Base-by-base conservation (phyloP, 2,888 invertebrate species). In the Netelia fuscicornis region DNA sequence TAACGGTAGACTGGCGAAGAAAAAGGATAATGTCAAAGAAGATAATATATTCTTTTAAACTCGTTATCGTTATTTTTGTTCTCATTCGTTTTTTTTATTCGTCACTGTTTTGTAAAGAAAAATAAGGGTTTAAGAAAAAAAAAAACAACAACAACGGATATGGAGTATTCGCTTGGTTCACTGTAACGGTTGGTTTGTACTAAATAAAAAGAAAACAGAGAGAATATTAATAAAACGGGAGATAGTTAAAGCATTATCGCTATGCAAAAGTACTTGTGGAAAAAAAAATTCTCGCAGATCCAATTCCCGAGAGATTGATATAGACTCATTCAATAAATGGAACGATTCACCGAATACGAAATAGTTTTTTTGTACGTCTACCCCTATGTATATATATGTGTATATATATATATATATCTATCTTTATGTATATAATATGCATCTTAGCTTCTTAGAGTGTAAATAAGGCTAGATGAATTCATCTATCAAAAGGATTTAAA, bases 311-410 rank as follows among this genome's bases (percentile, higher is more conserved):
- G 64, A 68, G 68, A 78, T 56, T 23, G 11, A 10, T 54, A 76
- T 82, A 82, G 17, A 76, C 67, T 76, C 13, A 76, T 68, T 67
- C 71, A 65, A 64, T 67, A 67, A 76, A 80, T 82, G 82, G 85
- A 85, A 82, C 85, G 79, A 80, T 83, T 81, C 58, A 85, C 83
- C 82, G 82, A 85, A 85, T 85, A 80, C 62, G 82, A 83, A 82
- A 83, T 80, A 76, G 72, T 72, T 79, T 79, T 65, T 23, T 44
- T 77, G 84, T 85, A 82, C 78, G 83, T 37, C 56, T 48, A 76
- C 42, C 37, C 23, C 64, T 52, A 52, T 64, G 37, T 10, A 48
- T 58, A 60, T 52, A 79, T 17, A 52, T 10, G 70, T 70, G n/a
- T 52, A 52, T 64, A 23, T 17, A 52, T 64, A 23, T 9, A 48